These are phyloP conservation scores for Linnaemya tessellans DNA, from an alignment of 2,888 invertebrate genomes.

Conservation along the genomic window DNA sequence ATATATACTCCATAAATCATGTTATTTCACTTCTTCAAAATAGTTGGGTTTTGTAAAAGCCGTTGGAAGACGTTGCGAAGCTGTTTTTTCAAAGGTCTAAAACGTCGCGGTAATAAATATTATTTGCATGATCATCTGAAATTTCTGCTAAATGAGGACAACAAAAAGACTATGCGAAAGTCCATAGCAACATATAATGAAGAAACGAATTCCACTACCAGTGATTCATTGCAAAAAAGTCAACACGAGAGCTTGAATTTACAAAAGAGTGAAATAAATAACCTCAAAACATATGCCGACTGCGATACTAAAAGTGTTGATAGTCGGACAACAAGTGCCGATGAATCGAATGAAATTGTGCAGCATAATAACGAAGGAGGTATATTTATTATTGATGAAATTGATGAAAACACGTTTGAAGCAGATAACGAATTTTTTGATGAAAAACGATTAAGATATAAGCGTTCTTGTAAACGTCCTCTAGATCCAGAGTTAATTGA, in stretches of 20 bases:
- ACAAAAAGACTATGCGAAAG: conserved; percentile 45
- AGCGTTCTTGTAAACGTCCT: conserved; percentile 63
- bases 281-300: background rate
- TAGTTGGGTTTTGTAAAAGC: conserved; percentile 78
- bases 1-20: no score
- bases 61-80: conserved; percentile 79
- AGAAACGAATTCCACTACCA: conserved; percentile 18
- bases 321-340: conserved; percentile 54
- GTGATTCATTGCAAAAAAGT: conserved; percentile 12
- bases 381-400: conserved; percentile 74
- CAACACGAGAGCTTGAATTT: background rate
- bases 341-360: conserved; percentile 27
- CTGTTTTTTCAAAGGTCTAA: conserved; percentile 75
- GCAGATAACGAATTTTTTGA: background rate
- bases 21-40: conserved; percentile 20
- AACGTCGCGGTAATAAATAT: conserved; percentile 70
- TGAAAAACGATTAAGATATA: conserved; percentile 21
- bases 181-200: conserved; percentile 1
- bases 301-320: conserved; percentile 26
- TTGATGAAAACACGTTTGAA: background rate
- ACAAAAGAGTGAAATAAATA: background rate
- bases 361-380: conserved; percentile 1
- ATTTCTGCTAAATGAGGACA: conserved; percentile 72
- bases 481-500: conserved; percentile 42
- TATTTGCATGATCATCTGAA: conserved; percentile 75